Conservation (phyloP, 2,888 invertebrate genomes). For the Venustoraphidia nigricollis region DNA sequence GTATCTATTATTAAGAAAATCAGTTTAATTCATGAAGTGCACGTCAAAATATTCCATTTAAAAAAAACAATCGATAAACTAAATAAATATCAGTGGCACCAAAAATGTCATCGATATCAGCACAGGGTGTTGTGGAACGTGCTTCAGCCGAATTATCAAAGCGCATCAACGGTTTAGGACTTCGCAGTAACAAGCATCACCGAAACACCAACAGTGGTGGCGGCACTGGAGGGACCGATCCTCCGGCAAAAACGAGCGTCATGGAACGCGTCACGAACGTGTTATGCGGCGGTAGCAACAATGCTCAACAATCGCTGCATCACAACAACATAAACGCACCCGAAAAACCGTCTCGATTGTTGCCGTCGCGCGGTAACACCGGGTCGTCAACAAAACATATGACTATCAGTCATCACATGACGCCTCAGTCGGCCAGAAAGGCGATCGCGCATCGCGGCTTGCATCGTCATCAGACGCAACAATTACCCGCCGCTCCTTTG, state of each 20-base stretch:
- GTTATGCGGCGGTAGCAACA: conserved; percentile 55
- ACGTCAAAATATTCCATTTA: not conserved
- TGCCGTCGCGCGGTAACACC: conserved; percentile 17
- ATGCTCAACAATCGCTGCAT: conserved; percentile 11
- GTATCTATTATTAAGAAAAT: no score
- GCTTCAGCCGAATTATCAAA: conserved; percentile 82
- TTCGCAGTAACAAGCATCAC: conserved; percentile 44
- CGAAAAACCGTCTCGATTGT: conserved; percentile 32
- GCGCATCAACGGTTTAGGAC: conserved; percentile 69
- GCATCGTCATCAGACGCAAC: conserved; percentile 21
- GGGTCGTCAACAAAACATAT: conserved; percentile 19
- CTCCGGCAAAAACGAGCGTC: conserved; percentile 41
- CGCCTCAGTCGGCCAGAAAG: conserved; percentile 5
- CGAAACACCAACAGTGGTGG: conserved; percentile 23
- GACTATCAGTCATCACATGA: conserved; percentile 23
- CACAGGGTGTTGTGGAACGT: conserved; percentile 81
- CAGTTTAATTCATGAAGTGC: no score
- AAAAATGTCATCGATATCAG: conserved; percentile 66
- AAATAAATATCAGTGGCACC: conserved; percentile 1
- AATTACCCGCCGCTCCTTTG: conserved; percentile 30
- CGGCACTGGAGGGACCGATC: conserved; percentile 14
- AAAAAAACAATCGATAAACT: not conserved
- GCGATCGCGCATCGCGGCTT: conserved; percentile 5
- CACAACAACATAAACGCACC: conserved; percentile 22
- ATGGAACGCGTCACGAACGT: conserved; percentile 82